Conservation (phyloP, 1,140 invertebrate species). For the Zaprionus davidi region DNA sequence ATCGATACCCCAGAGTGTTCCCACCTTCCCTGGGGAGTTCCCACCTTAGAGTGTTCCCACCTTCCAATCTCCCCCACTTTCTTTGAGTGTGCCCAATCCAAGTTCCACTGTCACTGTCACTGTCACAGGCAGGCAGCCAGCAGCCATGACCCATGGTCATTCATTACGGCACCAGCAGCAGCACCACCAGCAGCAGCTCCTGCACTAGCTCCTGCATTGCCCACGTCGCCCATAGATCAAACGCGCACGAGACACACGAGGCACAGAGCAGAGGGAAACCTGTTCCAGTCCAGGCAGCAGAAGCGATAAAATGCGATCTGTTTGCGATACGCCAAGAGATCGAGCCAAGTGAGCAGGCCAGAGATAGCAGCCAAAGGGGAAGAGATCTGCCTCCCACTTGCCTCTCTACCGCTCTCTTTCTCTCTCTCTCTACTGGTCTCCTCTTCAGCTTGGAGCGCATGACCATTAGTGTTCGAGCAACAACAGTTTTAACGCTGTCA, state of each 20-base stretch:
- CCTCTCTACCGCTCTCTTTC: neutral
- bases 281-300: conserved; percentile 23
- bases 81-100: conserved; percentile 14
- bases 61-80: neutral
- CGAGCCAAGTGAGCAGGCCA: neutral
- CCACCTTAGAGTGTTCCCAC: neutral
- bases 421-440: neutral
- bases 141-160: conserved; percentile 82
- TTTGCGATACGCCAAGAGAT: conserved; percentile 35
- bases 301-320: conserved; percentile 60
- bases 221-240: conserved; percentile 74
- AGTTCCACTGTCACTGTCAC: conserved; percentile 29
- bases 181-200: conserved; percentile 30
- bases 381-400: neutral
- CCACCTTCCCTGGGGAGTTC: neutral
- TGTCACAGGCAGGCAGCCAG: conserved; percentile 44
- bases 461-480: conserved; percentile 83
- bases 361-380: neutral
- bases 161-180: conserved; percentile 67
- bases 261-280: conserved; percentile 48
- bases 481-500: conserved; percentile 84
- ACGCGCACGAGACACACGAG: conserved; percentile 53
- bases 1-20: neutral
- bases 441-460: conserved; percentile 42
- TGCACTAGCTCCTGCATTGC: conserved; percentile 30